phyloP scores from a whole-genome alignment of 2,888 invertebrate species.

The Suillia variegata region DNA sequence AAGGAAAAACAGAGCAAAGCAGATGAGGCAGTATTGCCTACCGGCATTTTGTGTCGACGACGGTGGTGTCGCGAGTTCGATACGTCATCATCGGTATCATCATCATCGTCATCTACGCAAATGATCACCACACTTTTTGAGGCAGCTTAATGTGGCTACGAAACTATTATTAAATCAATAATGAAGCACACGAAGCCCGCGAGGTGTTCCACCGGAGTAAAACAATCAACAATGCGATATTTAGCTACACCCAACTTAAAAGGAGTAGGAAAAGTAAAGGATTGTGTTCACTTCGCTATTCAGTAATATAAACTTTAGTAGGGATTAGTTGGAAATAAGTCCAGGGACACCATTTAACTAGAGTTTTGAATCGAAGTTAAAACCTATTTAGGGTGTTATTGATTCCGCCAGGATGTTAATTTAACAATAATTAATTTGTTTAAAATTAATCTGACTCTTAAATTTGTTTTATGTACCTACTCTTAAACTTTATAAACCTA shows the following conservation, averaged over 20 bases:
- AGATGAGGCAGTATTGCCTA: neutral
- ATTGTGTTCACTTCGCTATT: too few species aligned
- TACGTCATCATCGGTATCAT: slow-evolving; percentile 24
- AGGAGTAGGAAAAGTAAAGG: too few species aligned
- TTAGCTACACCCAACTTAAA: too few species aligned
- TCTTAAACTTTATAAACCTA: neutral
- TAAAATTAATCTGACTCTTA: neutral
- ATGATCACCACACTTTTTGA: slow-evolving; percentile 29
- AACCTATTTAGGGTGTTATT: too few species aligned
- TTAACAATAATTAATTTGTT: too few species aligned
- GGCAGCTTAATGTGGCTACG: slow-evolving; percentile 50
- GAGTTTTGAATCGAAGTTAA: too few species aligned
- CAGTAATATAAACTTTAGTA: too few species aligned
- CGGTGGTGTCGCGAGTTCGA: neutral
- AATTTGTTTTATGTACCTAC: neutral
- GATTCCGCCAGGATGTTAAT: too few species aligned
- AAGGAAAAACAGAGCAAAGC: neutral
- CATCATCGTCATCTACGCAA: too few species aligned
- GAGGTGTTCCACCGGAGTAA: slow-evolving; percentile 14
- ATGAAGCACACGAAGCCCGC: slow-evolving; percentile 54
- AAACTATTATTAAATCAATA: slow-evolving; percentile 55
- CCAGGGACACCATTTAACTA: too few species aligned
- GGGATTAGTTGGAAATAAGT: too few species aligned
- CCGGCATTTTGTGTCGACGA: slow-evolving; percentile 13
- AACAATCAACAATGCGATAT: neutral